phyloP scores from a whole-genome alignment of 1,140 invertebrate genomes.

The Dryas iulia region DNA sequence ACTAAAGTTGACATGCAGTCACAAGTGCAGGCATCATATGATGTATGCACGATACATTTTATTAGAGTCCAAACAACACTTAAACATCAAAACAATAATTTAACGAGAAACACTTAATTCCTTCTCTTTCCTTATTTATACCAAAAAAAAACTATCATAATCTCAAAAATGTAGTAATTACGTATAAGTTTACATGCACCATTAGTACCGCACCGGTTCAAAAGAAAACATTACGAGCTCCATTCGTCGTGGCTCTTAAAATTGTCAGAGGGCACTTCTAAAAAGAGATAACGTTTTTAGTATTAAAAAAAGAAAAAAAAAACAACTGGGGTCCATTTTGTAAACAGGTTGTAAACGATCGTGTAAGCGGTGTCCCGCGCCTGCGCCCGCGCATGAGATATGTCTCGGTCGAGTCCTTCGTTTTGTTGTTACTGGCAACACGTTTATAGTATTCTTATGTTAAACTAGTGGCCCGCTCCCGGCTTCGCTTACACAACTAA shows the following conservation, averaged over 20 bases:
- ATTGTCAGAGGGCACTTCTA: constrained; percentile 66
- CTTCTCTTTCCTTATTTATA: neutral
- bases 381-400: neutral
- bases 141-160: neutral
- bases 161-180: constrained; percentile 50
- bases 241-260: constrained; percentile 59
- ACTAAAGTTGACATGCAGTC: no score
- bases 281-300: constrained; percentile 67
- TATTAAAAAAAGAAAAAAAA: constrained; percentile 68
- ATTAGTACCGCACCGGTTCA: constrained; percentile 46
- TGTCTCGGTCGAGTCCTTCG: neutral
- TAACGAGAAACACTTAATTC: neutral
- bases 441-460: neutral
- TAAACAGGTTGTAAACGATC: constrained; percentile 74
- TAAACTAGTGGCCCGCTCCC: neutral
- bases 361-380: constrained; percentile 32
- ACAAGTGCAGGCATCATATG: no score
- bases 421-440: no score
- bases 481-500: no score
- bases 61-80: neutral
- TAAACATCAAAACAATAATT: neutral
- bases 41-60: no score
- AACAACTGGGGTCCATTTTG: constrained; percentile 61
- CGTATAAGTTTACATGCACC: constrained; percentile 63
- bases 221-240: constrained; percentile 51